Conservation (phyloP, 2,888 invertebrate species). For the Heliconius ethilla region DNA sequence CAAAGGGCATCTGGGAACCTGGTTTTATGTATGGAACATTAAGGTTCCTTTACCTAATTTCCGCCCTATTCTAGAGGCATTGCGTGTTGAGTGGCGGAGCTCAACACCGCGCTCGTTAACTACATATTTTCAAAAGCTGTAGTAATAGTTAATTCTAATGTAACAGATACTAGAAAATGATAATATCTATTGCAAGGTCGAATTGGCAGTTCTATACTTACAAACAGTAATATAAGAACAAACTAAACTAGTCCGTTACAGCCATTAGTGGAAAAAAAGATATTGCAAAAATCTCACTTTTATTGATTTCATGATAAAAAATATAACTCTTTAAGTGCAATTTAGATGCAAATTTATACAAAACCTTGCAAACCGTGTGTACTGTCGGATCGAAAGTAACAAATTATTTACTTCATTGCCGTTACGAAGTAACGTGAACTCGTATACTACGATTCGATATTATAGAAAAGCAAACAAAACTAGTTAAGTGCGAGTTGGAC, state of each 20-base stretch:
- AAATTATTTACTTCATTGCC: conserved; percentile 34
- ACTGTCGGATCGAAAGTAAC: conserved; percentile 29
- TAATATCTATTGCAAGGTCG: background rate
- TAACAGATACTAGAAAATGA: background rate
- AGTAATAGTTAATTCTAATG: background rate
- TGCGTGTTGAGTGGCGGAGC: background rate
- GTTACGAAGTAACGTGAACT: conserved; percentile 15
- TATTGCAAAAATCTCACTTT: conserved; percentile 16
- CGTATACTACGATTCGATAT: conserved; percentile 3
- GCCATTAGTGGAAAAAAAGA: conserved; percentile 8
- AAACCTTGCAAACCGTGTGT: conserved; percentile 31
- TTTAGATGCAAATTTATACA: conserved; percentile 38
- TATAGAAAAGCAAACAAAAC: too few relatives aligned
- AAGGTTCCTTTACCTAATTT: background rate
- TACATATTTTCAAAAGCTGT: too few relatives aligned
- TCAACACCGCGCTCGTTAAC: too few relatives aligned
- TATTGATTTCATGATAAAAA: conserved; percentile 12
- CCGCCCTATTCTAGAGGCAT: background rate
- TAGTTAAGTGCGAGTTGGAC: too few relatives aligned
- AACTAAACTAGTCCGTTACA: background rate
- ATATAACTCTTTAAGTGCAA: conserved; percentile 3
- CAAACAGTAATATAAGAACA: background rate
- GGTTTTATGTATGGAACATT: too few relatives aligned
- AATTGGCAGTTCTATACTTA: background rate
- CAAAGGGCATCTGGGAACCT: too few relatives aligned